phyloP scores from a whole-genome alignment of 2,113 vertebrate species.

The Protobothrops mucrosquamatus region DNA sequence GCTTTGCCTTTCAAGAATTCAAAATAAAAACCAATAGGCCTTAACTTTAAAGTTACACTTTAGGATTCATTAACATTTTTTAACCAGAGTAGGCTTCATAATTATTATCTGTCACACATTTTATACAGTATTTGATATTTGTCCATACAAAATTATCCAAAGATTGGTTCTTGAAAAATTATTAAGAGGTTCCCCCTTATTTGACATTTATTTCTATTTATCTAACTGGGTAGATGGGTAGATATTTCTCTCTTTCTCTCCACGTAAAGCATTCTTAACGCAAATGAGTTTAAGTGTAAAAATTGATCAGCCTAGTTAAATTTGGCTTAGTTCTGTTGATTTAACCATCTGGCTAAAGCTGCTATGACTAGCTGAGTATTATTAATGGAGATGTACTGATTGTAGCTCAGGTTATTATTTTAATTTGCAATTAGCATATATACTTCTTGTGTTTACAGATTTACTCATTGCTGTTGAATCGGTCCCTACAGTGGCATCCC shows the following conservation, averaged over 20 bases:
- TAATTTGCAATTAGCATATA: neutral
- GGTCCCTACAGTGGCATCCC: neutral
- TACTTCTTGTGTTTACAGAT: neutral
- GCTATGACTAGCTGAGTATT: neutral
- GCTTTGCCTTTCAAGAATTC: neutral
- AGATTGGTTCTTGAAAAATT: neutral
- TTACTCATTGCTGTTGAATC: neutral
- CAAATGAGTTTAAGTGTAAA: neutral
- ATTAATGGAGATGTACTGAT: neutral
- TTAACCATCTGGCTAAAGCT: neutral
- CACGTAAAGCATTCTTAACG: neutral
- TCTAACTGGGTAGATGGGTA: neutral
- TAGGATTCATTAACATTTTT: neutral
- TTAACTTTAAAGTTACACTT: neutral
- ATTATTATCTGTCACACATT: neutral
- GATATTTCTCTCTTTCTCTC: neutral
- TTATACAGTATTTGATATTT: neutral
- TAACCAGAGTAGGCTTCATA: no score
- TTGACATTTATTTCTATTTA: neutral
- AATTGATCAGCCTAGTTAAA: neutral
- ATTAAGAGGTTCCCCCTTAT: neutral
- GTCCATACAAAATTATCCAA: neutral
- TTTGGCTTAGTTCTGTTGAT: neutral
- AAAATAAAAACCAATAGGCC: neutral
- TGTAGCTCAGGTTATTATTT: neutral